Conservation (phyloP, 2,888 invertebrate species). For the Cactoblastis cactorum region DNA sequence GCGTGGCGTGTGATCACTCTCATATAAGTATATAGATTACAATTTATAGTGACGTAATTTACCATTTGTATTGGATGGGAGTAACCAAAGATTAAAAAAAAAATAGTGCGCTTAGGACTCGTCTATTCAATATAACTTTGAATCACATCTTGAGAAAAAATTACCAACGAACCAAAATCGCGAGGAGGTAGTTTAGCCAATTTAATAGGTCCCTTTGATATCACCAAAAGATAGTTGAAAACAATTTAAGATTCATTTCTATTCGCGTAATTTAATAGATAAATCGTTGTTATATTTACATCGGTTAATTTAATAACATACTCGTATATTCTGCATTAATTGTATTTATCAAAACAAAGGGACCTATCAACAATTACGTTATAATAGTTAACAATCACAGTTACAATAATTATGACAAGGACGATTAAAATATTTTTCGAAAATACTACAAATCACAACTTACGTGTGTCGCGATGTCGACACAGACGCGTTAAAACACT, state of each 20-base stretch:
- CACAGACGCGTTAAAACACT: slow-evolving; percentile 35
- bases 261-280: no score
- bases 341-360: not conserved
- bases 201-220: slow-evolving; percentile 15
- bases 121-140: not conserved
- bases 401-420: slow-evolving; percentile 49
- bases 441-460: slow-evolving; percentile 71
- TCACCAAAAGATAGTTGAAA: not conserved
- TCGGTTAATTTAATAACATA: no score
- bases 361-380: slow-evolving; percentile 20
- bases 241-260: no score
- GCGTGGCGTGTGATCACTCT: not conserved
- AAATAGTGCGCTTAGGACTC: not conserved
- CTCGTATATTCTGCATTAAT: no score
- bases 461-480: slow-evolving; percentile 53
- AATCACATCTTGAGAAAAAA: not conserved
- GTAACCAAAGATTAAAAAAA: not conserved
- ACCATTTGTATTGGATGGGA: not conserved
- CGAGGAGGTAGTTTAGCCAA: slow-evolving; percentile 57
- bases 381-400: slow-evolving; percentile 56
- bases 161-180: slow-evolving; percentile 32
- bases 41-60: not conserved
- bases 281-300: no score
- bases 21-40: not conserved
- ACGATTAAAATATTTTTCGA: slow-evolving; percentile 62